Evolutionary conservation across 2,888 invertebrate species (phyloP), one percentile per base, ranked within the genome.

Genomic region (Embidobia sp.): DNA sequence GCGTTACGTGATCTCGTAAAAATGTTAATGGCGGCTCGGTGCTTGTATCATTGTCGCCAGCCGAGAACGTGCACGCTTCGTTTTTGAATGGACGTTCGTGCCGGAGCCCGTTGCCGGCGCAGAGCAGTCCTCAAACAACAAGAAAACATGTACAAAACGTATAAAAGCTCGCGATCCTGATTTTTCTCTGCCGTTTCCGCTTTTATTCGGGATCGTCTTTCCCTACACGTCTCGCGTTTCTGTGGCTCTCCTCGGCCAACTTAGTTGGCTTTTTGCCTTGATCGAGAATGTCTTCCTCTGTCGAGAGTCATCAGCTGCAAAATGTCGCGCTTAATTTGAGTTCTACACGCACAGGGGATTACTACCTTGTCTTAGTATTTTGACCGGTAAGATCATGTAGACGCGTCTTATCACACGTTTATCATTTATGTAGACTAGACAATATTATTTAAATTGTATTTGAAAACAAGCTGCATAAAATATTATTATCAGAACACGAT

Each of bases 1-100:
- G 80, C 69, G 77, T 81, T 86, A 87, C 85, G 86, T 84, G 84
- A 86, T 82, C 85, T 86, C 86, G 84, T 87, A 86, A 87, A 87
- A 86, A 87, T 85, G 85, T 87, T 86, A 87, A 88, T 84, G 81
- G 81, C 66, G 63, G 67, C 61, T 48, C 15, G 80, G 55, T 77
- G 69, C 53, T 63, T 51, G 75, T 67, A 74, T 74, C 73, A 66
- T 63, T 63, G 67, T 72, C 66, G 61, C 72, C 48, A 33, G 49
- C 37, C 46, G 22, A 27, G 44, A 29, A 79, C 74, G 76, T 77
- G 73, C 66, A 40, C 57, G 51, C 40, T 67, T 66, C 63, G 63
- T 61, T 49, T 51, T 13, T n/a, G 59, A 67, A 67, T 55, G 57
- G 51, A 49, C 66, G 48, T 61, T 67, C 66, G 73, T 76, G 59